Evolutionary conservation across 2,888 invertebrate genomes (phyloP).

Genomic region (Temnothorax ravouxi): DNA sequence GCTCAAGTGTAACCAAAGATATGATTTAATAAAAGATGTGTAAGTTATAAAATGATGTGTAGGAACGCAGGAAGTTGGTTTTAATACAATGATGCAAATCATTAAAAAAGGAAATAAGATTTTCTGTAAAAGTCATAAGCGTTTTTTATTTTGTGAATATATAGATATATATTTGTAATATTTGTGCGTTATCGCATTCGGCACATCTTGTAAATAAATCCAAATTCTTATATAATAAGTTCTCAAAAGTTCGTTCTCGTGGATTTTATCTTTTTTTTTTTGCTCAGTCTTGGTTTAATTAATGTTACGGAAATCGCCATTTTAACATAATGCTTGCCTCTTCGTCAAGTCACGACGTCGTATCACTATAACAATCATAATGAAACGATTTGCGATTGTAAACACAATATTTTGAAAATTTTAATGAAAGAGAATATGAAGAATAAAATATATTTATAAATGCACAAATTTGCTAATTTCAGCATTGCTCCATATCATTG

Average conservation of each 20-base stretch:
- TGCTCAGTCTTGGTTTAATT: conserved; percentile 50
- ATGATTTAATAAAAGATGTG: conserved; percentile 56
- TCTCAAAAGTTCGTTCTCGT: conserved; percentile 42
- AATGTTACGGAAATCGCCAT: conserved; percentile 19
- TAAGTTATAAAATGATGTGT: conserved; percentile 60
- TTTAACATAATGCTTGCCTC: conserved; percentile 14
- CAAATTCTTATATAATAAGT: conserved; percentile 48
- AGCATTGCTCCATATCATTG: neutral
- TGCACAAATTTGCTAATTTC: neutral
- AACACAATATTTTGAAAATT: neutral
- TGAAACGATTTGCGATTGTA: conserved; percentile 4
- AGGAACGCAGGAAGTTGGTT: conserved; percentile 1
- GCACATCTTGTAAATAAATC: conserved; percentile 58
- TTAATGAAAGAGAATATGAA: neutral
- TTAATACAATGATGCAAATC: conserved; percentile 1
- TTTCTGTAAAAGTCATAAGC: conserved; percentile 41
- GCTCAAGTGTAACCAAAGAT: conserved; percentile 43
- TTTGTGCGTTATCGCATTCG: conserved; percentile 47
- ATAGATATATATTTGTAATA: conserved; percentile 32
- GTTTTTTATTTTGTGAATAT: conserved; percentile 48
- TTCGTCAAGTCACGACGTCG: conserved; percentile 6
- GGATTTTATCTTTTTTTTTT: conserved; percentile 16
- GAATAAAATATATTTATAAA: conserved; percentile 22
- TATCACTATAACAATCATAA: conserved; percentile 19
- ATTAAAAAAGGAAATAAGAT: conserved; percentile 23